phyloP scores from a whole-genome alignment of 2,113 vertebrate species.

The Speoplatyrhinus poulsoni region DNA sequence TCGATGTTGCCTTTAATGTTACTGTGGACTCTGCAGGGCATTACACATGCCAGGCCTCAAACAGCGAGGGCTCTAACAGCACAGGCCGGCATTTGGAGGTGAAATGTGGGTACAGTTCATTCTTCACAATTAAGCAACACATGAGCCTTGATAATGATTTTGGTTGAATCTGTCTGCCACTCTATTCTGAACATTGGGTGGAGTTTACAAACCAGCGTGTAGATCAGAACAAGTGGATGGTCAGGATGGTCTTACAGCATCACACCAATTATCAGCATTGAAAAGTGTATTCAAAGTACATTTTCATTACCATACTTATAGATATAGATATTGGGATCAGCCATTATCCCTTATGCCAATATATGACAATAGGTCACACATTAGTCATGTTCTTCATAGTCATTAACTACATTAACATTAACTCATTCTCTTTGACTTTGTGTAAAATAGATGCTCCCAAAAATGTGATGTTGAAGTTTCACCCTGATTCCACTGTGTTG shows the following conservation, averaged over 20 bases:
- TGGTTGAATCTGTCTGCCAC: not conserved
- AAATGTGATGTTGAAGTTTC: not conserved
- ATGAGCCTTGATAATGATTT: not conserved
- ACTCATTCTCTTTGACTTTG: not conserved
- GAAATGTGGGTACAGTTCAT: slow-evolving; percentile 4
- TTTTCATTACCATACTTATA: not conserved
- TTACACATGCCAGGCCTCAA: slow-evolving; percentile 31
- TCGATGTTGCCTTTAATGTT: slow-evolving; percentile 1
- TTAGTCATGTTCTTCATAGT: not conserved
- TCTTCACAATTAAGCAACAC: not conserved
- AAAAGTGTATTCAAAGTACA: not conserved
- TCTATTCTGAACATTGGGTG: not conserved
- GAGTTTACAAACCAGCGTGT: not conserved
- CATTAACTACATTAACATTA: too few species aligned
- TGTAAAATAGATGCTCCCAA: slow-evolving; percentile 40
- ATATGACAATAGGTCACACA: not conserved
- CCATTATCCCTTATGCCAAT: not conserved
- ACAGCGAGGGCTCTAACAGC: slow-evolving; percentile 15
- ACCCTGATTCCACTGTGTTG: not conserved
- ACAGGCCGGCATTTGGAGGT: slow-evolving; percentile 7
- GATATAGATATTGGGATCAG: not conserved
- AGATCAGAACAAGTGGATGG: not conserved
- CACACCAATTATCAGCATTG: not conserved
- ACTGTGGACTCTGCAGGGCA: not conserved
- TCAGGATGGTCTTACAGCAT: not conserved